These are phyloP conservation scores for Suillia variegata DNA, from an alignment of 2,888 invertebrate species.

Conservation along the genomic window DNA sequence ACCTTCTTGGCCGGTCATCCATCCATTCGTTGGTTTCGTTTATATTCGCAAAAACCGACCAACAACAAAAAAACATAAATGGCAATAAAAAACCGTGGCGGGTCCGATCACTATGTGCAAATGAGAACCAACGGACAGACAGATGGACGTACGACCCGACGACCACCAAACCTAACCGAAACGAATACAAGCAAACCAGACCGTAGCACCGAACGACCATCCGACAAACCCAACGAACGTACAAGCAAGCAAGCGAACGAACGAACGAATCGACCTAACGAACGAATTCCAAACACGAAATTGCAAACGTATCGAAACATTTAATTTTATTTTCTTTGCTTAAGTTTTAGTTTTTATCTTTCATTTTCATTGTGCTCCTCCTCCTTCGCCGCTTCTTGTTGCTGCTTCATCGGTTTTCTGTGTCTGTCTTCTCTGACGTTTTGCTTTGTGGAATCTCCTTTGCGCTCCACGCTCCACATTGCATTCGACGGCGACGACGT, in stretches of 20 bases:
- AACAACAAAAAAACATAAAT: background rate
- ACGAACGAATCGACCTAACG: no score
- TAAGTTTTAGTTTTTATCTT: background rate
- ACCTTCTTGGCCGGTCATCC: slow-evolving; percentile 3
- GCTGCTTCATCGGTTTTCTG: no score
- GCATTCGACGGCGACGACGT: no score
- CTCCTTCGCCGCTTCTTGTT: no score
- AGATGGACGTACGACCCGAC: background rate
- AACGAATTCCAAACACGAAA: no score
- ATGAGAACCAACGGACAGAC: slow-evolving; percentile 10
- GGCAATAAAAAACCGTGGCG: background rate
- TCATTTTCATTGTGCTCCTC: no score
- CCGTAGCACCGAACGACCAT: no score
- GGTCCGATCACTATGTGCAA: background rate
- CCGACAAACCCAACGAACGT: no score
- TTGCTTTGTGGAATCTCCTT: slow-evolving; percentile 16
- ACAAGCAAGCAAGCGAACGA: no score
- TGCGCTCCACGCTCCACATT: background rate
- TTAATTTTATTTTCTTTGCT: background rate
- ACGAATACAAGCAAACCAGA: background rate
- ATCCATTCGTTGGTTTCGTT: slow-evolving; percentile 12
- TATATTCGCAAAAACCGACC: background rate
- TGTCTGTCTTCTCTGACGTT: slow-evolving; percentile 2
- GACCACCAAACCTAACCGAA: background rate
- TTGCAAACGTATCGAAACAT: background rate